phyloP scores from a whole-genome alignment of 2,888 invertebrate genomes.

The Kuschelorhynchus macadamiae region DNA sequence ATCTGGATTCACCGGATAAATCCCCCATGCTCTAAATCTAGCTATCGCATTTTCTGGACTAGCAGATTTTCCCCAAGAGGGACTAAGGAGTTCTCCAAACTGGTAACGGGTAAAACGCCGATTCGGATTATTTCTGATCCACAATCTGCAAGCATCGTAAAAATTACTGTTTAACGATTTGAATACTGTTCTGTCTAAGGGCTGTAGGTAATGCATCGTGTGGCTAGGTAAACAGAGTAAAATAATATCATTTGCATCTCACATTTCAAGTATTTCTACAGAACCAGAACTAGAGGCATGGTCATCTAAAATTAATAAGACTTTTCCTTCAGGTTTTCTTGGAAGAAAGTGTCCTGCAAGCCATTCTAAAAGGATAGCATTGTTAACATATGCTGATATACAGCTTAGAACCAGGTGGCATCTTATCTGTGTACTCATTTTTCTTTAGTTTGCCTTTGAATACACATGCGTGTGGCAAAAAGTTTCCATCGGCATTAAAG shows the following conservation, averaged over 20 bases:
- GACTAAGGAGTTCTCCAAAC: slow-evolving; percentile 27
- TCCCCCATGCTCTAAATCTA: slow-evolving; percentile 11
- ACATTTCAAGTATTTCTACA: neutral
- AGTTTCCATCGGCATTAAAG: no score
- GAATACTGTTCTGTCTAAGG: slow-evolving; percentile 54
- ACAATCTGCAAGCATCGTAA: slow-evolving; percentile 36
- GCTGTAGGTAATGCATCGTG: slow-evolving; percentile 34
- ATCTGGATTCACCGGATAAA: slow-evolving; percentile 8
- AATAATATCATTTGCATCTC: slow-evolving; percentile 8
- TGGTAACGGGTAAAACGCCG: slow-evolving; percentile 28
- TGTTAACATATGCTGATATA: no score
- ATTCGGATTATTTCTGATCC: slow-evolving; percentile 20
- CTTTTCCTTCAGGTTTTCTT: neutral
- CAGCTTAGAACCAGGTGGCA: no score
- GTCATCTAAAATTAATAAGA: slow-evolving; percentile 7
- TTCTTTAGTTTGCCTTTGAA: no score
- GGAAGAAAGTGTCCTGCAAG: slow-evolving; percentile 2
- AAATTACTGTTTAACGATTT: slow-evolving; percentile 56
- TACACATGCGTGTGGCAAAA: no score
- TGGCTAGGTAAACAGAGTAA: slow-evolving; percentile 14
- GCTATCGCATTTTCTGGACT: slow-evolving; percentile 21
- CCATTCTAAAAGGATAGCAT: neutral
- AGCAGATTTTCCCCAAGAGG: slow-evolving; percentile 24
- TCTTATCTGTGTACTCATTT: no score
- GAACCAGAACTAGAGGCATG: neutral